Conservation (phyloP, 2,797 vertebrate genomes). For the Lithobates sylvaticus region DNA sequence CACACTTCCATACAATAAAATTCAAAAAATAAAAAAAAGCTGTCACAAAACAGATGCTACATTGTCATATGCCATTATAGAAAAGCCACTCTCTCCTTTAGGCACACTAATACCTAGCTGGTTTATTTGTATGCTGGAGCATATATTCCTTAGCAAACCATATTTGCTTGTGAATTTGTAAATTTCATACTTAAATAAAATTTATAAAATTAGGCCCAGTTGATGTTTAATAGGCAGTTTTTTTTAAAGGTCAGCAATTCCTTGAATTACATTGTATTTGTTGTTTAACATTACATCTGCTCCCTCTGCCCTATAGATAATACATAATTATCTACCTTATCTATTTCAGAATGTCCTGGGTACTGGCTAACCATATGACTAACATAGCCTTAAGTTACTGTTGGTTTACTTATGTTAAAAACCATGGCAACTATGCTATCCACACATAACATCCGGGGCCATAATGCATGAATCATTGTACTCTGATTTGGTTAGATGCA, state of each 20-base stretch:
- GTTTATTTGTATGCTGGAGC: background rate
- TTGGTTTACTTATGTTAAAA: background rate
- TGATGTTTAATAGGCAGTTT: background rate
- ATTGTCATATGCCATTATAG: no score
- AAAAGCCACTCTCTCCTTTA: background rate
- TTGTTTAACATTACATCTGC: background rate
- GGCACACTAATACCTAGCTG: background rate
- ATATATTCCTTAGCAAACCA: background rate
- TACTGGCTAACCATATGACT: background rate
- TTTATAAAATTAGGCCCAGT: background rate
- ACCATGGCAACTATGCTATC: background rate
- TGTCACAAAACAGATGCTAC: background rate
- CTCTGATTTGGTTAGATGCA: background rate
- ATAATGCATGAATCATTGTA: background rate
- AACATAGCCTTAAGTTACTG: background rate
- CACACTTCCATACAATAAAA: background rate
- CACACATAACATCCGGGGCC: conserved; percentile 9
- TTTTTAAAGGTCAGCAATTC: background rate
- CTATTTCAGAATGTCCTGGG: background rate
- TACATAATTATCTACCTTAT: no score
- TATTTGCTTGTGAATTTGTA: background rate
- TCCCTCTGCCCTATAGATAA: background rate
- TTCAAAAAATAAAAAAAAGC: no score
- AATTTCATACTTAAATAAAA: background rate
- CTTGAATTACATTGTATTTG: background rate